Evolutionary conservation across 1,140 invertebrate species (phyloP).

Genomic region (Bombus impatiens): DNA sequence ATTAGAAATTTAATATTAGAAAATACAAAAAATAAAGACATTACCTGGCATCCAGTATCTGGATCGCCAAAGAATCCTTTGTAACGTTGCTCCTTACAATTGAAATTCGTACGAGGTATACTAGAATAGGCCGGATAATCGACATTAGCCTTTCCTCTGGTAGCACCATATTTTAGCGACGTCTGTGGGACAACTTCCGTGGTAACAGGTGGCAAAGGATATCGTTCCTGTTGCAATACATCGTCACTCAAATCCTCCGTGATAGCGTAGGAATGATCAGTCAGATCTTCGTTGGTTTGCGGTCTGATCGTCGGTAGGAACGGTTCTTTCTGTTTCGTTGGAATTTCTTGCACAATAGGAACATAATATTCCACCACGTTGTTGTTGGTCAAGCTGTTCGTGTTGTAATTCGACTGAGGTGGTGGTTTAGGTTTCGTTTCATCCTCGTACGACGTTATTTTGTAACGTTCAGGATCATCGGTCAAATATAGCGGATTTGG

Average conservation of each 20-base stretch:
- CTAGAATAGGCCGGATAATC: conserved; percentile 91
- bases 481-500: conserved; percentile 63
- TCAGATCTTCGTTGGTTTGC: conserved; percentile 46
- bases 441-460: conserved; percentile 35
- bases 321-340: conserved; percentile 57
- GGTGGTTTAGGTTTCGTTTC: neutral
- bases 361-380: conserved; percentile 75
- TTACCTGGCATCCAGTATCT: conserved; percentile 91
- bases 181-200: conserved; percentile 62
- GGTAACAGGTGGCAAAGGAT: conserved; percentile 56
- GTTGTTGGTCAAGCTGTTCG: conserved; percentile 45
- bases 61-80: conserved; percentile 96
- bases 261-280: conserved; percentile 69
- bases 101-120: conserved; percentile 91
- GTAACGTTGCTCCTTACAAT: conserved; percentile 92
- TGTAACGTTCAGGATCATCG: conserved; percentile 62
- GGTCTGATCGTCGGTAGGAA: conserved; percentile 34
- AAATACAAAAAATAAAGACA: neutral
- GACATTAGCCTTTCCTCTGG: conserved; percentile 89
- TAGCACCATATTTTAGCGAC: conserved; percentile 83
- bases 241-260: conserved; percentile 70
- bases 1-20: neutral
- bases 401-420: conserved; percentile 19
- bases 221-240: conserved; percentile 66
- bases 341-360: conserved; percentile 73